phyloP scores from a whole-genome alignment of 1,140 invertebrate species.

The Thereuonema tuberculata region DNA sequence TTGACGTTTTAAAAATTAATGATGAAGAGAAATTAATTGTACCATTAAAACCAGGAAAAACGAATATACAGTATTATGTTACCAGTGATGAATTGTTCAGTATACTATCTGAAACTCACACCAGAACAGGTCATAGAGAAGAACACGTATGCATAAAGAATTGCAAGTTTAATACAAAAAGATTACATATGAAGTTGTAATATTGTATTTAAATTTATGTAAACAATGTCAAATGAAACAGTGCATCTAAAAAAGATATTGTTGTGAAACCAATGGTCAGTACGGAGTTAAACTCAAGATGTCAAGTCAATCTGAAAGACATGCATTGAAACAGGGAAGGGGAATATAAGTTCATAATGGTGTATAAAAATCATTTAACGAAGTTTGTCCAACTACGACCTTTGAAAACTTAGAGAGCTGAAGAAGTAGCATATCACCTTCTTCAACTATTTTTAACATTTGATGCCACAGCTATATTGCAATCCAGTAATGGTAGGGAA shows the following conservation, averaged over 20 bases:
- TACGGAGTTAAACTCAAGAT: background rate
- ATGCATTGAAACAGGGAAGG: background rate
- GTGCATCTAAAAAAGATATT: background rate
- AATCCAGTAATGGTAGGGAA: constrained; percentile 6
- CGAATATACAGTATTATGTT: constrained; percentile 7
- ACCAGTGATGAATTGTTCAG: constrained; percentile 13
- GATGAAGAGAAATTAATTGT: constrained; percentile 10
- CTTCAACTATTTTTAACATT: constrained; percentile 7
- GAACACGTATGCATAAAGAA: constrained; percentile 9
- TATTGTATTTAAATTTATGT: constrained; percentile 5
- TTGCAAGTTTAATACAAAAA: constrained; percentile 7
- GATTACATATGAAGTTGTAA: constrained; percentile 1
- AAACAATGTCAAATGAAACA: constrained; percentile 1
- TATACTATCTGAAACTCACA: constrained; percentile 8
- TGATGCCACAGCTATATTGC: constrained; percentile 4
- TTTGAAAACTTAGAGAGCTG: constrained; percentile 7
- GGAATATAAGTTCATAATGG: constrained; percentile 9
- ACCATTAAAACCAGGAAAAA: background rate
- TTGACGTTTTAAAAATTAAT: constrained; percentile 7
- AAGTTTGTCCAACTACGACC: constrained; percentile 9
- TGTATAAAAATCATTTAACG: constrained; percentile 8
- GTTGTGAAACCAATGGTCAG: background rate
- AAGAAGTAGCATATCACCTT: constrained; percentile 5
- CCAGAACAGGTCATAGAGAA: constrained; percentile 6
- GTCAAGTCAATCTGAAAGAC: background rate